phyloP scores from a whole-genome alignment of 2,113 vertebrate species.

The Oncorhynchus keta region DNA sequence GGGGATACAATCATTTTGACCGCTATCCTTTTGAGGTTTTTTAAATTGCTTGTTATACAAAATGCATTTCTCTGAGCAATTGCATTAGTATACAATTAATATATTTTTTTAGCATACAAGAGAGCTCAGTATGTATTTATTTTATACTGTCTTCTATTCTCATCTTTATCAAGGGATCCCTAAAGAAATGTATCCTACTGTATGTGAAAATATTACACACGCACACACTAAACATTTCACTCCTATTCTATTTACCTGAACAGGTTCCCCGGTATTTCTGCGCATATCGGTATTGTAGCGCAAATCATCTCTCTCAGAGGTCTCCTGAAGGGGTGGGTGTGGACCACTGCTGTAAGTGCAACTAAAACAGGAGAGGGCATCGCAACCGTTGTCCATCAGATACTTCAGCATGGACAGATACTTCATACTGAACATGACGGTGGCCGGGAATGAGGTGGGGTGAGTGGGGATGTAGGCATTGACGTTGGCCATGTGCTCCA shows the following conservation, averaged over 20 bases:
- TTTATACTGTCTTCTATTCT: too few species aligned
- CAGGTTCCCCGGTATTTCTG: not conserved
- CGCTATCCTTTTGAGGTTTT: too few species aligned
- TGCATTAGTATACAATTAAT: too few species aligned
- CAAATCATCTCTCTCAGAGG: slow-evolving; percentile 34
- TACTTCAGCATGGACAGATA: slow-evolving; percentile 85
- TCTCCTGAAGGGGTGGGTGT: slow-evolving; percentile 77
- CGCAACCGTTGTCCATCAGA: slow-evolving; percentile 87
- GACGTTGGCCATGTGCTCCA: slow-evolving; percentile 87
- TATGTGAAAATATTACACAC: too few species aligned
- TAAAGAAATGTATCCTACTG: too few species aligned
- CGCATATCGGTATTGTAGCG: not conserved
- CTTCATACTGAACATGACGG: slow-evolving; percentile 90
- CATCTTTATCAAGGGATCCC: too few species aligned
- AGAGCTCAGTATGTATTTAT: too few species aligned
- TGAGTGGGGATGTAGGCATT: slow-evolving; percentile 84
- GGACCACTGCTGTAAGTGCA: slow-evolving; percentile 78
- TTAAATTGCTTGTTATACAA: too few species aligned
- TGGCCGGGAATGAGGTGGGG: slow-evolving; percentile 88
- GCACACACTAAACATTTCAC: not conserved
- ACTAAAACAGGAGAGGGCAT: slow-evolving; percentile 84
- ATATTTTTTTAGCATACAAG: too few species aligned
- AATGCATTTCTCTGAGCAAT: too few species aligned
- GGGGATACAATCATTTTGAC: too few species aligned
- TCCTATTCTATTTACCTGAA: slow-evolving; percentile 52